Base-by-base conservation (phyloP, 1,140 invertebrate species). In the Drosophila sproati region DNA sequence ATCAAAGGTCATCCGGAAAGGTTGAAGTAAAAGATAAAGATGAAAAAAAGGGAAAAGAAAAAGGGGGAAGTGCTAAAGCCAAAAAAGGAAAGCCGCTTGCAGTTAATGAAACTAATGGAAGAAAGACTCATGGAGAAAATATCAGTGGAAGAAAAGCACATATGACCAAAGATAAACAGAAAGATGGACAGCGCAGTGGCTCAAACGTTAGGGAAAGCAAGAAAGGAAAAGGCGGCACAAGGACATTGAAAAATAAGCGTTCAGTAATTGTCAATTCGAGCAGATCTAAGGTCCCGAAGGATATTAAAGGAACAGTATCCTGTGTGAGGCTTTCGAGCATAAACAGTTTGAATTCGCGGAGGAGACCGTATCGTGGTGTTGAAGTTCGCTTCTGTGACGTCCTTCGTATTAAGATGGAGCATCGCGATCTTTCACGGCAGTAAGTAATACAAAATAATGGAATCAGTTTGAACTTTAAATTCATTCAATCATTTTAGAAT, bases 351-450 rank as follows among this genome's bases (percentile, higher is more conserved):
- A 39, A 3, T 5, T 48, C 52, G 20, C 20, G 20, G 20, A 20
- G 10, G n/a, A 62, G 47, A n/a, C 66, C 41, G 39, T 52, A 52
- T 68, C 77, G 71, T 5, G 12, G 34, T 31, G 76, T 85, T 74
- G 63, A 80, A 78, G 32, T 76, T 60, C 73, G 77, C 20, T 8
- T 77, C 7, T 82, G 81, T 57, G 86, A 90, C 64, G 20, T 74
- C 12, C 52, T 90, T 31, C 80, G 86, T 39, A 56, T 63, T 8
- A 50, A 82, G 0, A 64, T 90, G 71, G 86, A 90, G 32, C 28
- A 70, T 4, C 81, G 76, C 7, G 86, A 90, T 56, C 41, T 80
- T n/a, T 52, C 28, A 12, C 82, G 75, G 80, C 35, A 56, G 83
- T 87, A 71, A 39, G 32, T 51, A 52, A 34, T 12, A 8, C 4